Evolutionary conservation across 1,140 invertebrate genomes (phyloP), one percentile per base, ranked within the genome.

Genomic region (Solen grandis): DNA sequence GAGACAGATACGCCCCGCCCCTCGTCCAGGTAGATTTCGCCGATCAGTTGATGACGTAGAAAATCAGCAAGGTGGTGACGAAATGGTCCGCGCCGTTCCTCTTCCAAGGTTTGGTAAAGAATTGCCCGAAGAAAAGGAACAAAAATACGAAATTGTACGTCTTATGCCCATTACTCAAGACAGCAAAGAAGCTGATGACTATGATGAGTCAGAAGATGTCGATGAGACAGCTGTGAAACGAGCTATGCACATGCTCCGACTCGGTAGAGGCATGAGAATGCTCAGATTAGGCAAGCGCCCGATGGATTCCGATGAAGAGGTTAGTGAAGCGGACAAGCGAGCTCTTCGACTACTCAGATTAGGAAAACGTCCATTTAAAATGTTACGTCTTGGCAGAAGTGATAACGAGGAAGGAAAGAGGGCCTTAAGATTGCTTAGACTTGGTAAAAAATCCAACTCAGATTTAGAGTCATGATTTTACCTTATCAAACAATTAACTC

Each of bases 11-110:
- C 68, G 83, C 2, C 83, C 83, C 5, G 83, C 81, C 41, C 83
- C 81, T 25, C 85, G 85, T 35, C 85, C 85, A 22, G 85, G 85
- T n/a, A 22, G 75, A 59, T 78, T 66, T 38, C 22, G 65, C 8
- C n/a, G 75, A 54, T 78, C 75, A 10, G 25, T 35, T 3, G 65
- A 59, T n/a, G 35, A 52, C 2, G 22, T 16, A 10, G 16, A 50
- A 0, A 27, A 50, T 50, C 52, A 29, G 19, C 50, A 22, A n/a
- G 33, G 54, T 13, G 62, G 65, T 27, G 25, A 76, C 4, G 4
- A 25, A 33, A 14, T 22, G 38, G 22, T 29, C 29, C 29, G n/a
- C 8, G 46, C 36, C 25, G 60, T 22, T 10, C 55, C 2, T 54
- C 8, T 41, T 25, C 62, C 59, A 19, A 35, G 31, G 13, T 68